Evolutionary conservation across 2,797 vertebrate species (phyloP), one percentile per base, ranked within the genome.

Genomic region (Chelonia mydas): DNA sequence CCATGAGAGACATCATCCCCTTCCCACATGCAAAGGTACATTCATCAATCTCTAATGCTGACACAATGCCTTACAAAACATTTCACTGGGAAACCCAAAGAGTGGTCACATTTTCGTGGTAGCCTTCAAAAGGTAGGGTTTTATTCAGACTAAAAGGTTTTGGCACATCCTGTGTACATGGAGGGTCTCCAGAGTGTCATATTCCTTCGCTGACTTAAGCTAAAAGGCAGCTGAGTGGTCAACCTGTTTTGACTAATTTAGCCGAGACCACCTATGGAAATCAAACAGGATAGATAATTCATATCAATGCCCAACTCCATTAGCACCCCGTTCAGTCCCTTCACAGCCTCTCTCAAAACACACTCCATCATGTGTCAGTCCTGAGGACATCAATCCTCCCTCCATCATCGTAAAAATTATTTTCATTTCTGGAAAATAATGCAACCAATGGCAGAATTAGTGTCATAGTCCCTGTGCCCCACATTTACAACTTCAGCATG

Each of bases 111-210:
- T 25, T 68, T 81, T 74, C 47, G 31, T 55, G 28, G 72, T 85
- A 83, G 86, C 95, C 96, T 97, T 96, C 95, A 95, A 94, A 96
- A 96, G 95, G 97, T 97, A 87, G 77, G 87, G 78, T 96, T 97
- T 92, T 94, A 45, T 91, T 97, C 94, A 96, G 86, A 90, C 91
- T 94, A 95, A 94, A 7, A 6, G 1, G 0, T 72, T 87, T 37
- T 51, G 92, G 21, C 7, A 13, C 5, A 12, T 88, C 2, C 41
- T 50, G 8, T 31, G 41, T 9, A 1, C 0, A 1, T 0, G 0
- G 55, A 51, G 65, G 28, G 11, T 83, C 53, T 61, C 2, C 2
- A 12, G 88, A 37, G 41, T 72, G 84, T 1, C 3, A 4, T 9
- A 17, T 11, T 59, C 45, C 11, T 59, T 37, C 61, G 72, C 57